Evolutionary conservation across 2,113 vertebrate species (phyloP).

Genomic region (Sorex fumeus): DNA sequence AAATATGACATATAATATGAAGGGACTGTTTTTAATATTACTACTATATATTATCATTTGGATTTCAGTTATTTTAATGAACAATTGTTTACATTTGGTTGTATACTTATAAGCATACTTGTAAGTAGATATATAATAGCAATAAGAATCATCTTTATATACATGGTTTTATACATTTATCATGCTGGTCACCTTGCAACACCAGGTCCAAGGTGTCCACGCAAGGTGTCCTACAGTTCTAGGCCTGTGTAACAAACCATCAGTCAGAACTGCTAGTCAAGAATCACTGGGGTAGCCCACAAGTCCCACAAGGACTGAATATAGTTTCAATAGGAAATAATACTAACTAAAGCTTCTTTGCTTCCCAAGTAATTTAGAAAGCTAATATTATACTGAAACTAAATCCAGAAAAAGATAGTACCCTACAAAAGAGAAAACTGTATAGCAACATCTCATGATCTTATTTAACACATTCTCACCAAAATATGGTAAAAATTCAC

Average conservation of each 20-base stretch:
- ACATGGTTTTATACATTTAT: no score
- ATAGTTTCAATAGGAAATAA: no score
- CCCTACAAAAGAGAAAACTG: background rate
- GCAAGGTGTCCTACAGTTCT: no score
- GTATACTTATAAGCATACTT: background rate
- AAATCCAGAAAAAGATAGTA: background rate
- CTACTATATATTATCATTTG: background rate
- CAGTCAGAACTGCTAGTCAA: no score
- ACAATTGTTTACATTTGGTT: background rate
- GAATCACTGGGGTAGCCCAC: no score
- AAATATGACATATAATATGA: background rate
- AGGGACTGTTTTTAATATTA: background rate
- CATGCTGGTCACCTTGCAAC: no score
- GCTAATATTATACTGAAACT: background rate
- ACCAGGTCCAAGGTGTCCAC: no score
- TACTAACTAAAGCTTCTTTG: background rate
- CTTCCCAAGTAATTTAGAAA: slow-evolving; percentile 23
- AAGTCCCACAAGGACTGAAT: no score
- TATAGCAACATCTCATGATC: background rate
- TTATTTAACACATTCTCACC: background rate
- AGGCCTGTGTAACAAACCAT: no score
- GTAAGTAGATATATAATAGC: background rate
- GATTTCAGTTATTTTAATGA: slow-evolving; percentile 39
- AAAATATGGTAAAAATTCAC: background rate
- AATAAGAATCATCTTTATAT: slow-evolving; percentile 48